A percentile compares a stretch with the other conserved stretches of the same genome.
phyloP scores from a whole-genome alignment of 2,113 vertebrate species.

The Felis catus region DNA sequence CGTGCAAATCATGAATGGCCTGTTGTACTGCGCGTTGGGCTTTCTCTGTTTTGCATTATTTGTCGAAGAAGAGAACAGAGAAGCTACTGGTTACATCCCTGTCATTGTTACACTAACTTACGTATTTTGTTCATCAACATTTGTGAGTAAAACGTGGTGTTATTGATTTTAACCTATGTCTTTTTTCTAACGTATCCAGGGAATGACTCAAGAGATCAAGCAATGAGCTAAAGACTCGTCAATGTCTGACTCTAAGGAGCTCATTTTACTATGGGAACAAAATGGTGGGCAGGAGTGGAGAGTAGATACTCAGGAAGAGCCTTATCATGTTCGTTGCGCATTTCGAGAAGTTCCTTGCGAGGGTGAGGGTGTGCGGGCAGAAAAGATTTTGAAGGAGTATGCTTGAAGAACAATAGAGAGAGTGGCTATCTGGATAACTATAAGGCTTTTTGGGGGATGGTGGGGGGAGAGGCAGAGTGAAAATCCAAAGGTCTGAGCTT shows the following conservation, averaged over 20 bases:
- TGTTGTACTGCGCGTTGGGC: background rate
- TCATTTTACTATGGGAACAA: background rate
- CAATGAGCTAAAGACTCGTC: background rate
- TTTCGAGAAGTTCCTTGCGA: background rate
- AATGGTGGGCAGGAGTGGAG: background rate
- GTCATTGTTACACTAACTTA: accelerated
- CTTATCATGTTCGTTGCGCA: background rate
- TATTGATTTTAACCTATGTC: background rate
- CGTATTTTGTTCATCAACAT: background rate
- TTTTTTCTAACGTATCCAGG: background rate
- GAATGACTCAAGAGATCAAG: background rate
- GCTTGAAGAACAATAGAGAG: background rate
- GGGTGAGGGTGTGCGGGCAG: background rate
- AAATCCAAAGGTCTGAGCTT: background rate
- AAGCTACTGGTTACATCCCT: accelerated
- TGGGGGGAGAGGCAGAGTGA: background rate
- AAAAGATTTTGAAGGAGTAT: background rate
- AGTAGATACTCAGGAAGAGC: background rate
- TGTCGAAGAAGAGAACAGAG: accelerated
- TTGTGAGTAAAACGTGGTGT: constrained; percentile 57
- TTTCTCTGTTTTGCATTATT: background rate
- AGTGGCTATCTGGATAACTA: background rate
- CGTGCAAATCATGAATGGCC: constrained; percentile 39
- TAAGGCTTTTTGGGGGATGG: background rate
- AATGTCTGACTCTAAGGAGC: background rate